Evolutionary conservation across 1,140 invertebrate species (phyloP).

Genomic region (Meteorus sp.): DNA sequence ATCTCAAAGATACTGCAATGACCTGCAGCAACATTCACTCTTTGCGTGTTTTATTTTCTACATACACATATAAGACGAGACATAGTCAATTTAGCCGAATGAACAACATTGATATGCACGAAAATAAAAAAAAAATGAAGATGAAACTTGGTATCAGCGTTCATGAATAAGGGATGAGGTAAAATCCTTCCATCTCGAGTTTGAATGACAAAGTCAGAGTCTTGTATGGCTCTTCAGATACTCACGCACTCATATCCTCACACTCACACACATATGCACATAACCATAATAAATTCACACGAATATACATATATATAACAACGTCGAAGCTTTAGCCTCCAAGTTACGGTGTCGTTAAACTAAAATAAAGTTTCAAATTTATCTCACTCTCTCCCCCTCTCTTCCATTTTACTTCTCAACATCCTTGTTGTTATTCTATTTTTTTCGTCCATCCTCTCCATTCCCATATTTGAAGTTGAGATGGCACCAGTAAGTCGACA

Average conservation of each 20-base stretch:
- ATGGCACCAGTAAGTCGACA: slow-evolving; percentile 5
- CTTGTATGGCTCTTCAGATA: slow-evolving; percentile 24
- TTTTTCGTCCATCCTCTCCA: slow-evolving; percentile 22
- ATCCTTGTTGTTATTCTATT: too few relatives aligned
- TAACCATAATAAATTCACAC: background rate
- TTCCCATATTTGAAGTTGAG: slow-evolving; percentile 6
- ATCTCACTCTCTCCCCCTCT: too few relatives aligned
- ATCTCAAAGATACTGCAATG: slow-evolving; percentile 8
- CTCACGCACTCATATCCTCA: slow-evolving; percentile 7
- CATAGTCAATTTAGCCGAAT: background rate
- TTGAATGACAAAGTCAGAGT: slow-evolving; percentile 34
- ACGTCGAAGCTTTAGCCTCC: slow-evolving; percentile 29
- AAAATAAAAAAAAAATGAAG: slow-evolving; percentile 15
- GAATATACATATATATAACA: too few relatives aligned
- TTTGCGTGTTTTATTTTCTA: too few relatives aligned
- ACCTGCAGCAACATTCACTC: background rate
- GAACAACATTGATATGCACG: background rate
- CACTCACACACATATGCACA: slow-evolving; percentile 5
- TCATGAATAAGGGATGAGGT: slow-evolving; percentile 51
- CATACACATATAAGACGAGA: too few relatives aligned
- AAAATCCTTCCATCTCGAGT: slow-evolving; percentile 34
- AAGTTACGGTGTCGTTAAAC: slow-evolving; percentile 43
- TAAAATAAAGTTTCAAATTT: slow-evolving; percentile 44
- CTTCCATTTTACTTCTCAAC: too few relatives aligned
- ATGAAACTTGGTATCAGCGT: slow-evolving; percentile 30